A percentile compares a stretch with the other conserved stretches of the same genome.
phyloP scores from a whole-genome alignment of 2,888 invertebrate species.

The Parnassius glacialis region DNA sequence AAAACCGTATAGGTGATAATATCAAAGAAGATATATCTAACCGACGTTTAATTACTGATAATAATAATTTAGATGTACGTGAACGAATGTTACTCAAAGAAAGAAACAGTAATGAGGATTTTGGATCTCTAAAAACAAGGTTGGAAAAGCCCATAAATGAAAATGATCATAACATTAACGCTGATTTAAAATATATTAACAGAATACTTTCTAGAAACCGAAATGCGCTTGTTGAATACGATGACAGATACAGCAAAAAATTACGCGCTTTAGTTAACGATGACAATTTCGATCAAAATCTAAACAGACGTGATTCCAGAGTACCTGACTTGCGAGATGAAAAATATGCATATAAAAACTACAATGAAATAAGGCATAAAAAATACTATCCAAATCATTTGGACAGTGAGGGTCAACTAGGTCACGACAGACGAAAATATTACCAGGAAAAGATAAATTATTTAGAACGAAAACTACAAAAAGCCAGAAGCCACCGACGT shows the following conservation, averaged over 20 bases:
- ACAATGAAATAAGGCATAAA: conserved; percentile 24
- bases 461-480: conserved; percentile 46
- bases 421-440: conserved; percentile 51
- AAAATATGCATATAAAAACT: conserved; percentile 17
- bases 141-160: conserved; percentile 24
- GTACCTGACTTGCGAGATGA: conserved; percentile 12
- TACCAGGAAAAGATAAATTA: conserved; percentile 59
- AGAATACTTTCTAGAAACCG: conserved; percentile 12
- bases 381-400: conserved; percentile 24
- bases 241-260: neutral
- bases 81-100: conserved; percentile 16
- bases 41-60: conserved; percentile 1
- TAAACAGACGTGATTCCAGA: conserved; percentile 8
- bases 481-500: conserved; percentile 28
- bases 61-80: conserved; percentile 1
- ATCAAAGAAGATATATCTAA: conserved; percentile 4
- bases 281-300: conserved; percentile 3
- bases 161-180: conserved; percentile 7
- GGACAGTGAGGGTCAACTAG: conserved; percentile 39
- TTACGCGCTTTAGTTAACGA: conserved; percentile 9
- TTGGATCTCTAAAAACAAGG: conserved; percentile 16
- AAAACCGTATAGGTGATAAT: neutral
- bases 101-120: conserved; percentile 8
- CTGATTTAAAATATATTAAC: conserved; percentile 11
- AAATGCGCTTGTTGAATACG: conserved; percentile 18